Conservation (phyloP, 2,888 invertebrate species). For the Ichneumon xanthorius region DNA sequence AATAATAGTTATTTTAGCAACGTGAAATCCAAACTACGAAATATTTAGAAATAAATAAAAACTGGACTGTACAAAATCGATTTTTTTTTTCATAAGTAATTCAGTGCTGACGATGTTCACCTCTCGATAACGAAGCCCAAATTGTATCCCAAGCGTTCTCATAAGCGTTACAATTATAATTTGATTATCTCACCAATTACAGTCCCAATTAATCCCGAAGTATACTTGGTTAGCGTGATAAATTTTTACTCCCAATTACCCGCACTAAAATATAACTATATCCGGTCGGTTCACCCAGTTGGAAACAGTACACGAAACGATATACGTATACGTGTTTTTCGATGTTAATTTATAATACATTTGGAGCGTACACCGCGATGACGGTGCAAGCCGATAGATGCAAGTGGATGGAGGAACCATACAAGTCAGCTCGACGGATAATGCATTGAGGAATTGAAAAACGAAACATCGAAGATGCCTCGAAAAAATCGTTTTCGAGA, state of each 20-base stretch:
- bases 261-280: neutral
- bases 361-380: constrained; percentile 44
- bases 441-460: constrained; percentile 4
- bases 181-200: constrained; percentile 4
- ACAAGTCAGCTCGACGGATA: neutral
- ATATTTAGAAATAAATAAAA: no score
- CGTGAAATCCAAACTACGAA: no score
- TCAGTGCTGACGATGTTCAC: no score
- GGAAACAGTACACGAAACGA: neutral
- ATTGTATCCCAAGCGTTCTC: neutral
- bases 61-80: no score
- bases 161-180: constrained; percentile 4
- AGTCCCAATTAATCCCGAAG: constrained; percentile 4
- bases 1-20: no score
- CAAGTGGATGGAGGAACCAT: constrained; percentile 8
- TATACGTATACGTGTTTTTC: constrained; percentile 43
- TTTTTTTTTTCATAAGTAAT: no score
- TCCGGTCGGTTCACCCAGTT: neutral
- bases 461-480: constrained; percentile 6
- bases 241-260: constrained; percentile 16
- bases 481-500: constrained; percentile 53
- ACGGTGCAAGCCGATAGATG: constrained; percentile 26
- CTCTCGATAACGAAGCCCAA: neutral
- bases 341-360: constrained; percentile 39
- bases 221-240: constrained; percentile 18